A percentile compares a stretch with the other conserved stretches of the same genome.
Evolutionary conservation across 2,113 vertebrate genomes (phyloP).

Genomic region (Melanerpes formicivorus): DNA sequence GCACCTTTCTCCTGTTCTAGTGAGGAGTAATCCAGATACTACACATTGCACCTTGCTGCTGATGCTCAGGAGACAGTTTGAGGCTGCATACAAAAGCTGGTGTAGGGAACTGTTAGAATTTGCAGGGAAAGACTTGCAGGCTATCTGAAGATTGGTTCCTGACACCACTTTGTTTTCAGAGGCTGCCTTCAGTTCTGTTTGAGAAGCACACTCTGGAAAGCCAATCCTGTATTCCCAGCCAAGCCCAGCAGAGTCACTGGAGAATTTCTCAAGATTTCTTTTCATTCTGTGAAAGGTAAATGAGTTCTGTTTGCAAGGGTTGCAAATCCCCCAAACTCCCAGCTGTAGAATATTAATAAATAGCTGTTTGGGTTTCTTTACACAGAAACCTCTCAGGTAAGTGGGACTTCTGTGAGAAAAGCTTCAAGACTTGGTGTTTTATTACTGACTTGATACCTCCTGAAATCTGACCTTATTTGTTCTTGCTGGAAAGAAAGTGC

Average conservation of each 20-base stretch:
- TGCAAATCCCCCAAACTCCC: background rate
- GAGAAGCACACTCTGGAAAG: background rate
- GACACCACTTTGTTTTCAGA: background rate
- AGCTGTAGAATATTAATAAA: background rate
- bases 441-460: background rate
- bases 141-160: background rate
- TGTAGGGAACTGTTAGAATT: background rate
- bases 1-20: background rate
- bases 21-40: background rate
- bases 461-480: background rate
- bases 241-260: background rate
- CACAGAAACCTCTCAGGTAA: background rate
- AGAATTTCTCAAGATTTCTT: slow-evolving; percentile 12
- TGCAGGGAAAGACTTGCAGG: background rate
- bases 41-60: background rate
- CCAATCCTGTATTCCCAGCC: background rate
- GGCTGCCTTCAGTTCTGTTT: rapidly evolving
- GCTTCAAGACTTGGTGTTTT: background rate
- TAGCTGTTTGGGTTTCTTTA: background rate
- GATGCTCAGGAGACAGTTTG: background rate
- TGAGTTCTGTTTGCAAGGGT: background rate
- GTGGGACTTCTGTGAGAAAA: background rate
- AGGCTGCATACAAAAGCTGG: background rate
- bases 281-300: background rate
- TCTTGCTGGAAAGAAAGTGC: background rate